Evolutionary conservation across 2,797 vertebrate genomes (phyloP).

Genomic region (Scleropages formosus): DNA sequence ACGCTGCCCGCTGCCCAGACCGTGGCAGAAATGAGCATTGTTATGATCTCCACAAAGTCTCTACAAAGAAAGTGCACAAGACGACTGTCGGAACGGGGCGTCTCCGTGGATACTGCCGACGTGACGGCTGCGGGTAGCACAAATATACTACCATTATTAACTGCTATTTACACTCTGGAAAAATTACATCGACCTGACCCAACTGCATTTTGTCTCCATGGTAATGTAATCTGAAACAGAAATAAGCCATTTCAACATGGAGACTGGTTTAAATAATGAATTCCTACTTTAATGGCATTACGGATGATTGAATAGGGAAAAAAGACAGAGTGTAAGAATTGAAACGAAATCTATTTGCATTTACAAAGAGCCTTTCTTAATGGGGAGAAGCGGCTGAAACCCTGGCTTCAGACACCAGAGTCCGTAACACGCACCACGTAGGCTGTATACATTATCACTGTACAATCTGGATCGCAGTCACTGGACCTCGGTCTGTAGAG

Average conservation of each 20-base stretch:
- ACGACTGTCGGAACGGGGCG: background rate
- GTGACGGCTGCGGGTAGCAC: conserved; percentile 2
- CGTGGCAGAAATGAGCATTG: background rate
- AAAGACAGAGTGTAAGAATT: background rate
- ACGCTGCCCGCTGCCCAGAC: background rate
- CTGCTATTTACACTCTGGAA: conserved; percentile 15
- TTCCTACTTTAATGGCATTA: conserved; percentile 10
- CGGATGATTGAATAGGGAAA: background rate
- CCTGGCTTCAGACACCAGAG: background rate
- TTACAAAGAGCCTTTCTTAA: conserved; percentile 12
- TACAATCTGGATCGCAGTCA: background rate
- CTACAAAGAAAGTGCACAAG: background rate
- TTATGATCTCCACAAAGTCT: background rate
- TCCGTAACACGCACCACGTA: background rate
- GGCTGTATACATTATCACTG: background rate
- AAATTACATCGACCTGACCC: conserved; percentile 10
- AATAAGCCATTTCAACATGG: conserved; percentile 22
- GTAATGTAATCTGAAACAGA: background rate
- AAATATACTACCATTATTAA: conserved; percentile 16
- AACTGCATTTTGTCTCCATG: background rate
- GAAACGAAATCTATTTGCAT: conserved; percentile 16
- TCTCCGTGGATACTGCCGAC: conserved; percentile 15
- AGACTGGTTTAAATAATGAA: conserved; percentile 11
- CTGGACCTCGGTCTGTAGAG: background rate
- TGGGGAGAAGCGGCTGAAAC: conserved; percentile 9